phyloP scores from a whole-genome alignment of 2,797 vertebrate genomes.

The Liparis tanakae region DNA sequence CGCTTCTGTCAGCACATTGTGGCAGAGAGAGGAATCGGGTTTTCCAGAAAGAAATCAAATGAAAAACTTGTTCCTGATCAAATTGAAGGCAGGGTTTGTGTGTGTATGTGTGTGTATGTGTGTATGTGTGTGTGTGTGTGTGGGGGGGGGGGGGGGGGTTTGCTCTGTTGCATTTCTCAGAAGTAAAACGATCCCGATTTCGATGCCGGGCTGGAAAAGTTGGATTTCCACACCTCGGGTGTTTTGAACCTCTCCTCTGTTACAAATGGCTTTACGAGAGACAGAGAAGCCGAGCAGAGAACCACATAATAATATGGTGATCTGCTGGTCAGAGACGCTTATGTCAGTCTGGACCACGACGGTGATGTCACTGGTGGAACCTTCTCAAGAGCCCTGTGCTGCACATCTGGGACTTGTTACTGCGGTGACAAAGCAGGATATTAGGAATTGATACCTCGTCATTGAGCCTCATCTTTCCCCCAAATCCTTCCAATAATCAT shows the following conservation, averaged over 20 bases:
- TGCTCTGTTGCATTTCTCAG: conserved; percentile 53
- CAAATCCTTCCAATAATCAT: conserved; percentile 23
- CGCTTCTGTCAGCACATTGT: conserved; percentile 77
- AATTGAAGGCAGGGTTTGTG: conserved; percentile 50
- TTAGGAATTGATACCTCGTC: conserved; percentile 64
- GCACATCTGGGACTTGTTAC: conserved; percentile 77
- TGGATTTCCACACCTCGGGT: conserved; percentile 74
- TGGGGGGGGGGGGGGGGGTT: too few species aligned
- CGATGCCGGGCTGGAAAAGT: conserved; percentile 60
- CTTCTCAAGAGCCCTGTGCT: conserved; percentile 37
- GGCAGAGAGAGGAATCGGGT: conserved; percentile 38
- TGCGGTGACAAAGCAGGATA: conserved; percentile 51
- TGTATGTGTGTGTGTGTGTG: too few species aligned
- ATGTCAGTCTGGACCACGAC: conserved; percentile 67
- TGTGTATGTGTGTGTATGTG: too few species aligned
- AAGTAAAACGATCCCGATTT: conserved; percentile 57
- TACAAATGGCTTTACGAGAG: conserved; percentile 70
- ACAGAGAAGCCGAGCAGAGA: conserved; percentile 57
- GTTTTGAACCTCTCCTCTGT: conserved; percentile 69
- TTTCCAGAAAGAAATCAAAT: conserved; percentile 25
- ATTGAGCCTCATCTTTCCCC: conserved; percentile 34
- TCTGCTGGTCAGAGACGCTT: conserved; percentile 65
- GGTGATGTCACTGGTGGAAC: conserved; percentile 70
- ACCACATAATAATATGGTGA: conserved; percentile 78
- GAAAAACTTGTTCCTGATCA: conserved; percentile 52